Conservation (phyloP, 2,797 vertebrate genomes). For the Loriculus beryllinus region DNA sequence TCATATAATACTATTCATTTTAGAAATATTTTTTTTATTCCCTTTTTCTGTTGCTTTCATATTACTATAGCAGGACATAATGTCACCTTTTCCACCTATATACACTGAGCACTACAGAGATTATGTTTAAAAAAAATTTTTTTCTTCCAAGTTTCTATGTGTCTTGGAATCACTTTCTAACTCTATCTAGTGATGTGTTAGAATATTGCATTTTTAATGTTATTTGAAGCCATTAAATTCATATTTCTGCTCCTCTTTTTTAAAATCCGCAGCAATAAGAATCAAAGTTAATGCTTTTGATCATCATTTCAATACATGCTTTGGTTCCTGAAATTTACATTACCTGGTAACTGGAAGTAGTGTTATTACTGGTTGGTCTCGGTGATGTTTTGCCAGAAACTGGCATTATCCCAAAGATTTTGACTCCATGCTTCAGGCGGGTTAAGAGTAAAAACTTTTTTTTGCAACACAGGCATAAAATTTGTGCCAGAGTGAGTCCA, state of each 20-base stretch:
- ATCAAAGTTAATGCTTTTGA: neutral
- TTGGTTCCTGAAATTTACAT: neutral
- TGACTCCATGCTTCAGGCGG: neutral
- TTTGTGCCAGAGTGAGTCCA: neutral
- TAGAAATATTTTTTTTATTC: neutral
- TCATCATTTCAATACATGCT: neutral
- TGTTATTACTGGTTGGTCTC: neutral
- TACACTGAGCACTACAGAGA: neutral
- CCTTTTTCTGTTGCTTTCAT: neutral
- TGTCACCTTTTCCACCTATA: neutral
- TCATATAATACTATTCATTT: neutral
- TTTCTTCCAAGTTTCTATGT: neutral
- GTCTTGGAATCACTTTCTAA: neutral
- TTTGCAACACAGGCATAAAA: neutral
- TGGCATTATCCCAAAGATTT: neutral
- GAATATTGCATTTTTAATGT: neutral
- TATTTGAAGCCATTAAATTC: neutral
- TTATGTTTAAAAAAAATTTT: accelerated
- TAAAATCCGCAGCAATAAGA: neutral
- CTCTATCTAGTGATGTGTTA: neutral
- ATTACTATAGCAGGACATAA: neutral
- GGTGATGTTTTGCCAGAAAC: neutral
- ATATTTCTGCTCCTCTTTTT: neutral
- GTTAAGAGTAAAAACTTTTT: conserved; percentile 17
- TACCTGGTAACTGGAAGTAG: neutral